These are phyloP conservation scores for Megalops atlanticus DNA, from an alignment of 2,113 vertebrate species.

Conservation along the genomic window DNA sequence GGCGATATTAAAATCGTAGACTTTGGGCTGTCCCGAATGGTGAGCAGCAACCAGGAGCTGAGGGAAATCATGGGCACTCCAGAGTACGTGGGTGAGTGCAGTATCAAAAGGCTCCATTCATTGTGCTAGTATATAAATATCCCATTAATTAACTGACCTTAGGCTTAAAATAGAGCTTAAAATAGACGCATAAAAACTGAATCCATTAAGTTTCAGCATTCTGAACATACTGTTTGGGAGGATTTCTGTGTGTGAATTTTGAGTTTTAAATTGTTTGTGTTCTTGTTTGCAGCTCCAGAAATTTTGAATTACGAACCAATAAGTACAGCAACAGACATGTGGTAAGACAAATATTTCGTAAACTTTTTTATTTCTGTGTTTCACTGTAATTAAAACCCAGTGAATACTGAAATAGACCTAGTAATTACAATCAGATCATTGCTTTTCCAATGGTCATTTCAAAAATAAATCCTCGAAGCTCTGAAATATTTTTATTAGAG, in stretches of 20 bases:
- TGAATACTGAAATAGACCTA: background rate
- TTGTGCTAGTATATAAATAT: background rate
- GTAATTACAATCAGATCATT: slow-evolving; percentile 10
- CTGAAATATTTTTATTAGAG: background rate
- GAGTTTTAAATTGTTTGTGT: background rate
- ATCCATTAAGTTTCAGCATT: background rate
- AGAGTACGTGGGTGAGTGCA: slow-evolving; percentile 70
- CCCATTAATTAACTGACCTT: background rate
- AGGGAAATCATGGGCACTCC: slow-evolving; percentile 77
- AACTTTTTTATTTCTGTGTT: slow-evolving; percentile 18
- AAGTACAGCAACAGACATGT: slow-evolving; percentile 77
- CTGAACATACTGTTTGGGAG: background rate
- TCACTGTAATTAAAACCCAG: background rate
- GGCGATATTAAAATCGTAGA: slow-evolving; percentile 75
- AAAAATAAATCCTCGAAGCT: background rate
- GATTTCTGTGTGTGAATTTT: background rate
- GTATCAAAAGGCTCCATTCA: background rate
- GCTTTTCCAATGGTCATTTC: background rate
- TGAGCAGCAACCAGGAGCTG: slow-evolving; percentile 69
- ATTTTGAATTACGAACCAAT: slow-evolving; percentile 76
- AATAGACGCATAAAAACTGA: background rate
- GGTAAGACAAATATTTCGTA: slow-evolving; percentile 56
- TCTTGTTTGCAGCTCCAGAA: slow-evolving; percentile 67
- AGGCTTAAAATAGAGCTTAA: background rate
- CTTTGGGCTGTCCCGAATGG: slow-evolving; percentile 71